Percentiles rank a stretch among this genome's conserved stretches.
Conservation (phyloP, 2,797 vertebrate species). For the Muraenolepis orangiensis region DNA sequence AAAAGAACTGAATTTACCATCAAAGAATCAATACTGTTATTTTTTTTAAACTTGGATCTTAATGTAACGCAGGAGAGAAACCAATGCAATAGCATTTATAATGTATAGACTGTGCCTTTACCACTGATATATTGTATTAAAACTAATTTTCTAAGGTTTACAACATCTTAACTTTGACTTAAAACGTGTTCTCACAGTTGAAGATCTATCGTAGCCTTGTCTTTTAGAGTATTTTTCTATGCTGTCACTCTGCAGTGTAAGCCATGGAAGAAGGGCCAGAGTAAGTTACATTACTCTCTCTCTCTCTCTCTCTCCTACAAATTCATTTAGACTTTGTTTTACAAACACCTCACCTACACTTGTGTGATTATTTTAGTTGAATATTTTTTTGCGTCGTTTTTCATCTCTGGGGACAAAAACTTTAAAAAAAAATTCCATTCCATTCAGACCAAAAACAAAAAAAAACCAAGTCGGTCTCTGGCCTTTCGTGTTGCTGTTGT, state of each 20-base stretch:
- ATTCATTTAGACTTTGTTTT: neutral
- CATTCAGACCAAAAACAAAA: neutral
- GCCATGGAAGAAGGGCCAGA: neutral
- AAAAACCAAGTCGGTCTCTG: neutral
- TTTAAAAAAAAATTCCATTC: neutral
- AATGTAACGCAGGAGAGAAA: neutral
- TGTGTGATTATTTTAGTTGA: neutral
- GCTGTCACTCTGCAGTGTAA: neutral
- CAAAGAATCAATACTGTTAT: neutral
- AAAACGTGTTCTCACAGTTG: constrained; percentile 10
- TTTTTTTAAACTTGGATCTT: constrained; percentile 4
- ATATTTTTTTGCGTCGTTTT: neutral
- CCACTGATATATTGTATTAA: constrained; percentile 37
- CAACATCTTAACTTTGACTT: constrained; percentile 18
- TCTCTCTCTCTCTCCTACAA: neutral
- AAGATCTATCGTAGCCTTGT: constrained; percentile 15
- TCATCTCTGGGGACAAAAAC: too few relatives aligned
- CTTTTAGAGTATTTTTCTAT: neutral
- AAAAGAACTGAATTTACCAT: neutral
- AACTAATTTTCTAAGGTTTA: constrained; percentile 38
- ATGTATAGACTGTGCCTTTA: constrained; percentile 65
- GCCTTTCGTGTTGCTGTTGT: neutral
- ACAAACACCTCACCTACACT: neutral
- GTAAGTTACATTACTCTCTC: neutral
- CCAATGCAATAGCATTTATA: constrained; percentile 22